Evolutionary conservation across 2,888 invertebrate species (phyloP), one percentile per base, ranked within the genome.

Genomic region (Eurytoma adleriae): DNA sequence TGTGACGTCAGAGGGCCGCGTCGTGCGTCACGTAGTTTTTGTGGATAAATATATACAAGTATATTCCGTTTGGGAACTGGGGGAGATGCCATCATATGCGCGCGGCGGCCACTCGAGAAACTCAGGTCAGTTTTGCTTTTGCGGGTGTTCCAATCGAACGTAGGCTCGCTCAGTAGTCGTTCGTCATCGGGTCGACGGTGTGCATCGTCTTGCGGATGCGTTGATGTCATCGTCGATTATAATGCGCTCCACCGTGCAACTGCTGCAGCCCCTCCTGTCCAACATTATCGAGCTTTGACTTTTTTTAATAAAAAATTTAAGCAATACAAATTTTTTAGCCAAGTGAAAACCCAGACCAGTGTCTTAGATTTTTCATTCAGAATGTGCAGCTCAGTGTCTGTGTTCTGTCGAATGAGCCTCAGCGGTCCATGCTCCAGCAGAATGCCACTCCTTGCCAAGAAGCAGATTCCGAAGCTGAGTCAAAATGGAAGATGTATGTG

Each of bases 341-440:
- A 1, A 30, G 16, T 57, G 56, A 69, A 40, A 54, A 1, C 18
- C 69, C 24, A n/a, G 50, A 59, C 48, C n/a, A 69, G 76, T 77
- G 56, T 69, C n/a, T 57, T 48, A 16, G 18, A 52, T 48, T 20
- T 69, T 40, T 48, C 10, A 12, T 18, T 7, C 56, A 61, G 76
- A 80, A 85, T 85, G 85, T 85, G 76, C n/a, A 83, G 82, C 62
- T 80, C 84, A 24, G 62, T 84, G 72, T 83, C 85, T n/a, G 57
- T 82, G 64, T 48, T 84, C 3, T 78, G 81, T 54, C 69, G 83
- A 71, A 82, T 72, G 59, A 48, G 64, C 14, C 40, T 79, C 7
- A 40, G 30, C 3, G 12, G 64, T 40, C 27, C 80, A 20, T 82
- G 79, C 72, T 59, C 82, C 1, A 80, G 77, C 13, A 73, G 79